Percentiles rank a stretch among this genome's conserved stretches.
phyloP scores from a whole-genome alignment of 2,888 invertebrate species.

The Desoria tigrina region DNA sequence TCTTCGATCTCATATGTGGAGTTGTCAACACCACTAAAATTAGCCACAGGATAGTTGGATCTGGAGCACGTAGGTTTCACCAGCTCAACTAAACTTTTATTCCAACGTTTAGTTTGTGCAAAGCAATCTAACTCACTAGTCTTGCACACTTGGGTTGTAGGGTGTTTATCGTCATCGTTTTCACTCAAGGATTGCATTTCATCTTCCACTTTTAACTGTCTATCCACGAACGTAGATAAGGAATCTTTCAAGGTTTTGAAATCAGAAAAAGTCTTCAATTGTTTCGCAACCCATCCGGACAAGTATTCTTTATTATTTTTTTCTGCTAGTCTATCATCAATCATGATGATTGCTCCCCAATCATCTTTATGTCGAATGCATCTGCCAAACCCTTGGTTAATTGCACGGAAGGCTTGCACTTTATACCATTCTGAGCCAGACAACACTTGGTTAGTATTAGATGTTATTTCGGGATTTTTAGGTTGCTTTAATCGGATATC shows the following conservation, averaged over 20 bases:
- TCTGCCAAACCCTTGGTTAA: conserved; percentile 50
- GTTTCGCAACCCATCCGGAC: conserved; percentile 36
- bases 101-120: too few species aligned
- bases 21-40: too few species aligned
- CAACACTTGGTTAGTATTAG: conserved; percentile 11
- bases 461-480: neutral
- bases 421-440: conserved; percentile 44
- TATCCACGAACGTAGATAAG: conserved; percentile 17
- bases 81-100: too few species aligned
- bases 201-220: too few species aligned
- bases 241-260: conserved; percentile 15
- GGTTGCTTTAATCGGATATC: conserved; percentile 2
- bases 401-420: conserved; percentile 43
- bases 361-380: conserved; percentile 47
- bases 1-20: too few species aligned
- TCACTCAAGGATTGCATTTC: too few species aligned
- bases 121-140: too few species aligned
- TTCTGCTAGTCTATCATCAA: conserved; percentile 32
- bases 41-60: too few species aligned
- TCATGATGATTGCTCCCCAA: conserved; percentile 45
- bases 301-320: conserved; percentile 6
- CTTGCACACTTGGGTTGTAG: too few species aligned
- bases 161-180: too few species aligned
- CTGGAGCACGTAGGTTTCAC: too few species aligned
- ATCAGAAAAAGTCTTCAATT: conserved; percentile 4